A percentile compares a stretch with the other conserved stretches of the same genome.
These are phyloP conservation scores for Pimephales promelas DNA, from an alignment of 2,113 vertebrate species.

Conservation along the genomic window DNA sequence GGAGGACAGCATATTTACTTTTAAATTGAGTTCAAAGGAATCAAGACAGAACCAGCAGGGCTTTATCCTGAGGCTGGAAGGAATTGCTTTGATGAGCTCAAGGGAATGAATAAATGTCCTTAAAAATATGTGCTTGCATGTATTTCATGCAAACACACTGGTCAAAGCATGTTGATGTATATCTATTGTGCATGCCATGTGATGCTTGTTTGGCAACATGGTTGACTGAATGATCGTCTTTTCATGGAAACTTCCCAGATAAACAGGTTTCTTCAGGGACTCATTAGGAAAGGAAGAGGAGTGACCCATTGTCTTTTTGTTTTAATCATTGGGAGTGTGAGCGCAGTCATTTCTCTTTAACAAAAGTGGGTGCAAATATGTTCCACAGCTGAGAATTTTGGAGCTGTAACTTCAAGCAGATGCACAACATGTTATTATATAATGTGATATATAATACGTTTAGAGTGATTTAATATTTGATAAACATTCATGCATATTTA, in stretches of 20 bases:
- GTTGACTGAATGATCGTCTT: not conserved
- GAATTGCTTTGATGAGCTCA: constrained; percentile 23
- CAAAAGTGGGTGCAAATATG: constrained; percentile 16
- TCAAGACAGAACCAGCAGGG: constrained; percentile 10
- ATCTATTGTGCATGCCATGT: not conserved
- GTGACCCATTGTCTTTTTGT: constrained; percentile 26
- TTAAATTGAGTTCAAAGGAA: constrained; percentile 49
- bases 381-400: constrained; percentile 23
- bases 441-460: not conserved
- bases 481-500: no score
- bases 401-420: not conserved
- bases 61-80: constrained; percentile 10
- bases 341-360: constrained; percentile 20
- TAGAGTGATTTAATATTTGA: not conserved
- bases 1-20: constrained; percentile 34
- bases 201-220: not conserved
- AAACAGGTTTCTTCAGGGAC: not conserved
- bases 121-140: constrained; percentile 1
- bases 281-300: constrained; percentile 30
- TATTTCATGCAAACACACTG: not conserved
- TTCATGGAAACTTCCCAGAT: not conserved
- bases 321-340: constrained; percentile 18
- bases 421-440: not conserved
- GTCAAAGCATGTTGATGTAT: constrained; percentile 6
- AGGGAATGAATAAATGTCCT: constrained; percentile 14